A percentile compares a stretch with the other conserved stretches of the same genome.
Conservation (phyloP, 1,140 invertebrate genomes). For the Teleopsis dalmanni region DNA sequence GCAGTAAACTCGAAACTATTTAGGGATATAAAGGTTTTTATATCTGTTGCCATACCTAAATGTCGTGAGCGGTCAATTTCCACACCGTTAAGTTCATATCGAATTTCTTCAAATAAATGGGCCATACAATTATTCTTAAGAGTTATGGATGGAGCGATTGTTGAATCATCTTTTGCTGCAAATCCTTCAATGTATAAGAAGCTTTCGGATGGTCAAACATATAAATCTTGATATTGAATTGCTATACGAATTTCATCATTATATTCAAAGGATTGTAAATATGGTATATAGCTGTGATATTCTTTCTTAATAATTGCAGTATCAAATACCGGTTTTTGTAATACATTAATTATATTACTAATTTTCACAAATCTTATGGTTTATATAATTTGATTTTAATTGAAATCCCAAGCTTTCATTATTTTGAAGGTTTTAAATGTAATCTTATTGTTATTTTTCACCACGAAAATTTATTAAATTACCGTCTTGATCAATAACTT, state of each 20-base stretch:
- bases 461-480: not conserved
- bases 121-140: constrained; percentile 40
- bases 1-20: not conserved
- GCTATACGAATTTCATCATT: constrained; percentile 40
- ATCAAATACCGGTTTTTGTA: not conserved
- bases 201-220: constrained; percentile 30
- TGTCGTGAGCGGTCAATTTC: constrained; percentile 44
- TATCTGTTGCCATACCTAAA: constrained; percentile 37
- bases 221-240: constrained; percentile 40
- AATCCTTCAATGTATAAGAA: constrained; percentile 33
- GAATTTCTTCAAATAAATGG: constrained; percentile 45
- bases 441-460: not conserved
- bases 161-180: constrained; percentile 18
- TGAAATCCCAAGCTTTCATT: too few relatives aligned
- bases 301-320: constrained; percentile 29
- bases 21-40: constrained; percentile 31
- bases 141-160: constrained; percentile 1
- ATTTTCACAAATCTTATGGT: too few relatives aligned
- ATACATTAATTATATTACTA: constrained; percentile 4
- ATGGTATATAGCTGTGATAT: constrained; percentile 34
- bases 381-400: too few relatives aligned
- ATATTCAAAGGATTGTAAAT: constrained; percentile 28
- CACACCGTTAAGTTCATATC: constrained; percentile 44
- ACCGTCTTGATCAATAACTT: constrained; percentile 1
- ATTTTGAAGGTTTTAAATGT: not conserved